These are phyloP conservation scores for Archocentrus centrarchus DNA, from an alignment of 2,113 vertebrate genomes.

Conservation along the genomic window DNA sequence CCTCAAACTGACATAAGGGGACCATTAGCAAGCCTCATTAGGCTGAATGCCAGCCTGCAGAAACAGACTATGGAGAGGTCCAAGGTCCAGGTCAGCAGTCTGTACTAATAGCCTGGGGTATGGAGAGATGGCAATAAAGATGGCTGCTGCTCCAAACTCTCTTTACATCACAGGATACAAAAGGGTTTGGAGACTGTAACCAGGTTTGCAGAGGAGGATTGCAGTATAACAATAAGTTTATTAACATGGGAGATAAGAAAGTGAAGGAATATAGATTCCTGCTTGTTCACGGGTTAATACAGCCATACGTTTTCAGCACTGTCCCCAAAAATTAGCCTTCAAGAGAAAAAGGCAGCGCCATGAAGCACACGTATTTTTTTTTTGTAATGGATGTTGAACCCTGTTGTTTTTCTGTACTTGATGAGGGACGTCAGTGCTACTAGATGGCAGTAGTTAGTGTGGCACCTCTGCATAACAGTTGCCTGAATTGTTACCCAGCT, in stretches of 20 bases:
- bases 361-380: neutral
- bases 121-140: constrained; percentile 21
- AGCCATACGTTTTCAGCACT: neutral
- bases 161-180: neutral
- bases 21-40: constrained; percentile 71
- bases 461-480: neutral
- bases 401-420: neutral
- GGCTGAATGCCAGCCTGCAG: constrained; percentile 39
- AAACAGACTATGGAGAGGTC: constrained; percentile 26
- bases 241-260: neutral
- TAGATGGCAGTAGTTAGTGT: neutral
- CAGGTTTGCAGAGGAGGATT: neutral
- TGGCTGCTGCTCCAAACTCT: constrained; percentile 1
- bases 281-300: neutral
- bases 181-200: neutral
- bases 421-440: neutral
- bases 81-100: constrained; percentile 51
- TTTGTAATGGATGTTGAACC: neutral
- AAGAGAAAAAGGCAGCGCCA: neutral
- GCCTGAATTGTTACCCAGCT: neutral
- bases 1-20: constrained; percentile 37
- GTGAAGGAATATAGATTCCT: neutral
- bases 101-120: constrained; percentile 28
- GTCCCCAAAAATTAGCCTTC: neutral
- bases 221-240: neutral